Evolutionary conservation across 2,888 invertebrate species (phyloP), one percentile per base, ranked within the genome.

Genomic region (Ophonus ardosiacus): DNA sequence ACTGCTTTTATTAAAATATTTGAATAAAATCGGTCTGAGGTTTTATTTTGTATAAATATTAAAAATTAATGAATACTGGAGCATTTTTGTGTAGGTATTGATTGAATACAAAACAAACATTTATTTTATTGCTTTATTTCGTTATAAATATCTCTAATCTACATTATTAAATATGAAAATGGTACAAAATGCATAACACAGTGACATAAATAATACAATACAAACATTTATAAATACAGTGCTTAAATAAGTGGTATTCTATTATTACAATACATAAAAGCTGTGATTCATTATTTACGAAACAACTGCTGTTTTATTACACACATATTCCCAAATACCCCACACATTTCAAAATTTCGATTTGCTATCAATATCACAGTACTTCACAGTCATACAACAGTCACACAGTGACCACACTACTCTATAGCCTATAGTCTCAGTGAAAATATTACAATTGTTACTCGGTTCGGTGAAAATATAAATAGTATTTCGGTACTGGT

Each of bases 151-250:
- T 15, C 43, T 17, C 18, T 74, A 74, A 10, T 43, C 18, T 74
- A 74, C 21, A 4, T 2, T 17, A 74, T 74, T 74, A 74, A 74
- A 74, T 74, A 74, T 5, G 40, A 21, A 74, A 74, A 43, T 74
- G 43, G 71, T 74, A 43, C 18, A 74, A 74, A 74, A 74, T 74
- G 10, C 18, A 40, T 43, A 17, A 51, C 7, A 74, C 38, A 68
- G 68, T 74, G 71, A 3, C 43, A 74, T 74, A 74, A 71, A 71
- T 71, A 71, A 7, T 74, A 74, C 71, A 74, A 68, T 74, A 74
- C 43, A 74, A 74, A 74, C 43, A 74, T 74, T 40, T 43, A 74
- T 74, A 74, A 74, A 74, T 74, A 74, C 71, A 74, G 43, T 43
- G 71, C 18, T 74, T 74, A 74, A 74, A 71, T 71, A 71, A 74